phyloP scores from a whole-genome alignment of 2,797 vertebrate species.

The Phoeniculus purpureus region DNA sequence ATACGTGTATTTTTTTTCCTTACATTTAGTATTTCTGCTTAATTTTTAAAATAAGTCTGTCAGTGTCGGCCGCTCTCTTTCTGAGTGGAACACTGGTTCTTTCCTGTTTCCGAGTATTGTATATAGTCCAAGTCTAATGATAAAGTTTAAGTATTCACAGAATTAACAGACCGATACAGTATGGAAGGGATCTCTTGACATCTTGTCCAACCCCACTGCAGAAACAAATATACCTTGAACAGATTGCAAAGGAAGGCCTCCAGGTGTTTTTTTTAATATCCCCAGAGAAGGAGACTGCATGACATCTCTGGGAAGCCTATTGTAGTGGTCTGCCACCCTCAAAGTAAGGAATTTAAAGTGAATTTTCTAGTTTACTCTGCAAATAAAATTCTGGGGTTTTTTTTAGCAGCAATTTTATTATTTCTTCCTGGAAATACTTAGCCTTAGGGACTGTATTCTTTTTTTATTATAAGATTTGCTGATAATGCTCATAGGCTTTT shows the following conservation, averaged over 20 bases:
- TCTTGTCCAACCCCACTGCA: neutral
- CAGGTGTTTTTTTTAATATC: neutral
- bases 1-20: neutral
- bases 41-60: neutral
- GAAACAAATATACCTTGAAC: neutral
- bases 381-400: no score
- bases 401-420: no score
- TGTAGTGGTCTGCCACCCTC: no score
- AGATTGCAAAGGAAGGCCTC: neutral
- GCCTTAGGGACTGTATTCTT: no score
- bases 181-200: neutral
- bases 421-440: no score
- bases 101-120: neutral
- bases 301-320: no score
- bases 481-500: neutral
- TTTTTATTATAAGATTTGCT: no score
- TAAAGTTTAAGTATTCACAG: neutral
- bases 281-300: neutral
- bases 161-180: neutral
- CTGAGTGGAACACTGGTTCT: neutral
- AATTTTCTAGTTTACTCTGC: no score
- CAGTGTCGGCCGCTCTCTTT: fast-evolving
- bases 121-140: neutral
- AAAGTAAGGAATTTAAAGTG: no score
- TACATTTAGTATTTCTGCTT: neutral